Conservation (phyloP, 2,113 vertebrate species). For the Lepus americanus region DNA sequence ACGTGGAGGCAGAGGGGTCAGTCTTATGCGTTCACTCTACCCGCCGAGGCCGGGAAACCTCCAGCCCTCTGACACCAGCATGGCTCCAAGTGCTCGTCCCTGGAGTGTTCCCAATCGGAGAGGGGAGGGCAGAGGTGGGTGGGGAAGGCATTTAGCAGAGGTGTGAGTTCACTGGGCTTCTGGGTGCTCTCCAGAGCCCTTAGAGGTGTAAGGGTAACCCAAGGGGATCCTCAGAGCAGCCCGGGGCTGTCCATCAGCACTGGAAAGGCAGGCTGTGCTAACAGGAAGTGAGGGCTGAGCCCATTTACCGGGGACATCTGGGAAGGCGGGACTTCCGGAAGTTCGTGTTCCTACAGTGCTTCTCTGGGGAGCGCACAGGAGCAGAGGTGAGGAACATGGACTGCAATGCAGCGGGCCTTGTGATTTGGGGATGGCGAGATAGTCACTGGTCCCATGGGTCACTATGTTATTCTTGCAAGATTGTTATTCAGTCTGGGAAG, state of each 20-base stretch:
- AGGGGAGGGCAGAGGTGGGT: not conserved
- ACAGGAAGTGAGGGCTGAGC: slow-evolving; percentile 88
- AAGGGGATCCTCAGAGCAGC: slow-evolving; percentile 82
- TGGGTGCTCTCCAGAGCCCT: not conserved
- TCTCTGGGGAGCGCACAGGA: slow-evolving; percentile 75
- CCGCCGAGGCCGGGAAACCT: not conserved
- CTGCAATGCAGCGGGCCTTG: not conserved
- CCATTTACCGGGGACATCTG: slow-evolving; percentile 82
- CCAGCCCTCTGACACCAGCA: not conserved
- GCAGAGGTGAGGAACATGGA: not conserved
- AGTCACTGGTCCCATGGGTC: accelerated
- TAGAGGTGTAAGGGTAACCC: slow-evolving; percentile 69
- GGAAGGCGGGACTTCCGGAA: slow-evolving; percentile 75
- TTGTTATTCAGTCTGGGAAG: not conserved
- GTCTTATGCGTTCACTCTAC: not conserved
- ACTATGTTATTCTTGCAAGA: not conserved
- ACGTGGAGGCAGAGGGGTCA: not conserved
- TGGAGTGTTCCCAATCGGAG: not conserved
- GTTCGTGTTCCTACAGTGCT: slow-evolving; percentile 73
- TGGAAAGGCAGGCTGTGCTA: slow-evolving; percentile 86
- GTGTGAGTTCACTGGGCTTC: not conserved
- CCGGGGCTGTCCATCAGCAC: slow-evolving; percentile 74
- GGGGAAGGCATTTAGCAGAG: not conserved
- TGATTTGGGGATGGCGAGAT: not conserved
- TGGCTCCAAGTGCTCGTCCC: not conserved